Conservation (phyloP, 2,888 invertebrate genomes). For the Tipula confusa region DNA sequence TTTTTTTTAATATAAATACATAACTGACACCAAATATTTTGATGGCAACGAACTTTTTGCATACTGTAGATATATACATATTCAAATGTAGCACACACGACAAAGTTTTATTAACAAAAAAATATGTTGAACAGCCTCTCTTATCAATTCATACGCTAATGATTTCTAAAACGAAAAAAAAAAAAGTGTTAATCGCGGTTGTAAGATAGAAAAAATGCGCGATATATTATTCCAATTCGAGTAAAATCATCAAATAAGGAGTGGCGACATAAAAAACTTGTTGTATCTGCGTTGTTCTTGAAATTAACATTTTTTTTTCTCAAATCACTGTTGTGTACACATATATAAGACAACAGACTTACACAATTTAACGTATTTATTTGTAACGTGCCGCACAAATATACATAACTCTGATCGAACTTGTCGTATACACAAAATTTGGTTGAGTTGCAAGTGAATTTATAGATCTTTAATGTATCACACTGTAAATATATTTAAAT, state of each 20-base stretch:
- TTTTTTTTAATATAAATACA: too few species aligned
- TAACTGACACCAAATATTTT: background rate
- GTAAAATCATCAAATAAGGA: constrained; percentile 29
- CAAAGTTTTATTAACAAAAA: background rate
- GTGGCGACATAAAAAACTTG: constrained; percentile 31
- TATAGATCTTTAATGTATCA: background rate
- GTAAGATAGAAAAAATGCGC: background rate
- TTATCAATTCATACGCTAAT: background rate
- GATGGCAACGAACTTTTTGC: background rate
- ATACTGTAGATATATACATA: background rate
- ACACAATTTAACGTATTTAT: background rate
- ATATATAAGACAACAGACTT: background rate
- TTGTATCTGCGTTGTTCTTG: constrained; percentile 25
- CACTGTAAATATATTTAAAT: background rate
- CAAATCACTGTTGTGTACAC: background rate
- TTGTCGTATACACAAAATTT: background rate
- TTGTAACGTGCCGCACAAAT: background rate
- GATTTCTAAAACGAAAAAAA: background rate
- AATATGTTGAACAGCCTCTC: background rate
- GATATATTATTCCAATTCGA: constrained; percentile 4
- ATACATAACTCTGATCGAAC: background rate
- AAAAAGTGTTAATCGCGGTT: background rate
- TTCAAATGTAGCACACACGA: background rate
- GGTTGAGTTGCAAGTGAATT: background rate
- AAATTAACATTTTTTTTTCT: constrained; percentile 14